Conservation (phyloP, 2,113 vertebrate genomes). For the Nematolebias whitei region DNA sequence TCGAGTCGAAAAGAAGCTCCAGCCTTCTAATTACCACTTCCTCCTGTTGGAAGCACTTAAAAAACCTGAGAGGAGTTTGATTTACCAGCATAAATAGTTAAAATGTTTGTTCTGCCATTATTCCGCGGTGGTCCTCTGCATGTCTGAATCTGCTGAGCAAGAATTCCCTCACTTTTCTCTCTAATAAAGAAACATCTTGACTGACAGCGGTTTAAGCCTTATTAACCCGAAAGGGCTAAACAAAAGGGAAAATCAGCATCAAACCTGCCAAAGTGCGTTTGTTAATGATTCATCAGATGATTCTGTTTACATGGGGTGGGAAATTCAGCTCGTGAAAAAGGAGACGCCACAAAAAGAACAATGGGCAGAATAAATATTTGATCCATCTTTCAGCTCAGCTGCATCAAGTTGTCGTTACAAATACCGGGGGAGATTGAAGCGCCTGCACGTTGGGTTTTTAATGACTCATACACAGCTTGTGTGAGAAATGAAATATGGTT, state of each 20-base stretch:
- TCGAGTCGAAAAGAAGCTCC: slow-evolving; percentile 9
- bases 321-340: slow-evolving; percentile 51
- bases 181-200: slow-evolving; percentile 2
- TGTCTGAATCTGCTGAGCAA: slow-evolving; percentile 30
- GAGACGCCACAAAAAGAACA: slow-evolving; percentile 68
- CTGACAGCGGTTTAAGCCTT: not conserved
- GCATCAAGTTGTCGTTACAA: slow-evolving; percentile 74
- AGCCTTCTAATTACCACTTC: slow-evolving; percentile 49
- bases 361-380: slow-evolving; percentile 81
- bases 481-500: slow-evolving; percentile 72
- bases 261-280: slow-evolving; percentile 43
- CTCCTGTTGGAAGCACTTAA: slow-evolving; percentile 23
- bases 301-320: slow-evolving; percentile 57
- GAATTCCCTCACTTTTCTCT: slow-evolving; percentile 14
- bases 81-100: slow-evolving; percentile 32
- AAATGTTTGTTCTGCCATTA: slow-evolving; percentile 39
- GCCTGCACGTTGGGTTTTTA: slow-evolving; percentile 46
- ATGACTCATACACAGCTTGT: slow-evolving; percentile 62
- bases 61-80: slow-evolving; percentile 24
- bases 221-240: slow-evolving; percentile 27
- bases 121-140: slow-evolving; percentile 23
- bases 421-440: slow-evolving; percentile 54
- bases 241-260: slow-evolving; percentile 11
- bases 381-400: slow-evolving; percentile 68
- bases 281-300: slow-evolving; percentile 64